Conservation (phyloP, 2,888 invertebrate genomes). For the Cheilosia soror region DNA sequence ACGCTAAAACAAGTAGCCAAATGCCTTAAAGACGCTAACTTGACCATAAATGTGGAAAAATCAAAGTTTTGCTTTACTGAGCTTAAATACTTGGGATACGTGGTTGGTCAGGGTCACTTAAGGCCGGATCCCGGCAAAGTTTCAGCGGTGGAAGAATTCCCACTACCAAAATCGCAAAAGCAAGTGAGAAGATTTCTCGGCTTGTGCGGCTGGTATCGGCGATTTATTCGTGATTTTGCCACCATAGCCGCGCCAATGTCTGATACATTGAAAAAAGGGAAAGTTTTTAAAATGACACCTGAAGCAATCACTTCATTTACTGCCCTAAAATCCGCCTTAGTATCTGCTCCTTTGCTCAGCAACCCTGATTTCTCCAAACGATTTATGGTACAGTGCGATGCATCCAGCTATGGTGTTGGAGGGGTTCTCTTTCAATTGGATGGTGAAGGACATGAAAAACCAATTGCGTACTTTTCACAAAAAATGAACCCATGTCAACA, state of each 20-base stretch:
- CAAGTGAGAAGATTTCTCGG: conserved; percentile 74
- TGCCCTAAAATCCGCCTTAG: conserved; percentile 30
- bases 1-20: conserved; percentile 3
- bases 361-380: conserved; percentile 51
- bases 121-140: conserved; percentile 13
- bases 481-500: background rate
- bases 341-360: conserved; percentile 18
- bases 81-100: conserved; percentile 60
- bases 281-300: background rate
- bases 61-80: conserved; percentile 26
- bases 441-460: too few species aligned
- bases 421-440: background rate
- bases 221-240: conserved; percentile 70
- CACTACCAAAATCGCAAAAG: conserved; percentile 58
- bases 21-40: conserved; percentile 53
- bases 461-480: too few species aligned
- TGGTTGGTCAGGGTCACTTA: conserved; percentile 51
- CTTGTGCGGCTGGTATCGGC: conserved; percentile 73
- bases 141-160: too few species aligned
- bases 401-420: background rate
- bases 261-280: conserved; percentile 27
- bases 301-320: conserved; percentile 32
- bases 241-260: conserved; percentile 39
- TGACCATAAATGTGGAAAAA: conserved; percentile 59
- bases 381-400: conserved; percentile 57